Evolutionary conservation across 2,797 vertebrate genomes (phyloP).

Genomic region (Brachyrhaphis roseni): DNA sequence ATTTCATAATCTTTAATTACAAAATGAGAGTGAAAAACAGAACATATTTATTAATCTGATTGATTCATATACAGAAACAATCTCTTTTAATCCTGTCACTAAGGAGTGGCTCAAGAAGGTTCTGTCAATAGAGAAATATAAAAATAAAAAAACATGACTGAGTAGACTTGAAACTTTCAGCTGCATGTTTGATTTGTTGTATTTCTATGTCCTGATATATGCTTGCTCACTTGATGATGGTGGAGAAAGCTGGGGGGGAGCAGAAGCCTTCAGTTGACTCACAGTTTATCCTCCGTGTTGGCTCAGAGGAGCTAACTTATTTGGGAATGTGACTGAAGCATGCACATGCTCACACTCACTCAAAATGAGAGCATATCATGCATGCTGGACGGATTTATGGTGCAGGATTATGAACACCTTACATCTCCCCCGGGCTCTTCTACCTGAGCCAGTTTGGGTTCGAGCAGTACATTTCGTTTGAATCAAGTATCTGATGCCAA

Average conservation of each 20-base stretch:
- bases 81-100: slow-evolving; percentile 57
- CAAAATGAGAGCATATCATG: slow-evolving; percentile 76
- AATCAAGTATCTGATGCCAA: slow-evolving; percentile 69
- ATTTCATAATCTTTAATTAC: no score
- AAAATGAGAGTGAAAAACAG: no score
- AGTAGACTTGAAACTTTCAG: slow-evolving; percentile 56
- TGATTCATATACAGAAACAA: slow-evolving; percentile 64
- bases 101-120: slow-evolving; percentile 42
- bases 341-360: slow-evolving; percentile 36
- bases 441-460: slow-evolving; percentile 69
- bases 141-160: not conserved
- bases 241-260: slow-evolving; percentile 59
- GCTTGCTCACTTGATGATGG: slow-evolving; percentile 45
- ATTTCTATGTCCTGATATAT: slow-evolving; percentile 20
- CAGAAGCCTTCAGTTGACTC: slow-evolving; percentile 80
- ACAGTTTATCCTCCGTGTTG: slow-evolving; percentile 78
- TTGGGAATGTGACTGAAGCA: slow-evolving; percentile 65
- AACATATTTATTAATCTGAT: slow-evolving; percentile 50
- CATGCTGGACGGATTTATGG: slow-evolving; percentile 75
- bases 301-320: slow-evolving; percentile 73
- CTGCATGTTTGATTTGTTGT: slow-evolving; percentile 19
- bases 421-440: slow-evolving; percentile 52
- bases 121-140: slow-evolving; percentile 50
- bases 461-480: slow-evolving; percentile 70
- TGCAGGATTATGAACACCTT: slow-evolving; percentile 74